Percentiles rank a stretch among this genome's conserved stretches.
Evolutionary conservation across 1,140 invertebrate species (phyloP).

Genomic region (Eumaeus atala): DNA sequence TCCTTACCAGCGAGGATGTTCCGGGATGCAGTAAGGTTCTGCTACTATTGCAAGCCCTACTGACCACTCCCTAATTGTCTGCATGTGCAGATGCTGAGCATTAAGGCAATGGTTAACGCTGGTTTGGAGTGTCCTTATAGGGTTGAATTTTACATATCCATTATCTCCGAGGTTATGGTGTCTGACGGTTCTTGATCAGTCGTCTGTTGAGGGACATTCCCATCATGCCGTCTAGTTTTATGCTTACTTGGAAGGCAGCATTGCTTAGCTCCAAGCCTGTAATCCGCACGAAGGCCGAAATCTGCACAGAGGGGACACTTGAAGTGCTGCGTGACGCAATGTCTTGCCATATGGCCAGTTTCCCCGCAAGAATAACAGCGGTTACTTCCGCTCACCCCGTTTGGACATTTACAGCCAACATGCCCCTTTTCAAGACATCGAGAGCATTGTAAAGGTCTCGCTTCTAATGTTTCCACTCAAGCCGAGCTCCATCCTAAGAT

Average conservation of each 20-base stretch:
- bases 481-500: constrained; percentile 20
- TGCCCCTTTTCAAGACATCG: constrained; percentile 22
- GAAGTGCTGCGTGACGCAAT: constrained; percentile 13
- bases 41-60: constrained; percentile 23
- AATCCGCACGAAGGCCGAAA: constrained; percentile 9
- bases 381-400: constrained; percentile 12
- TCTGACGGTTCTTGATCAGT: neutral
- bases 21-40: constrained; percentile 25
- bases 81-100: constrained; percentile 26
- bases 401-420: constrained; percentile 18
- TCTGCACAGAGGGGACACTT: constrained; percentile 20
- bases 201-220: neutral
- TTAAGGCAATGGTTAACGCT: constrained; percentile 25
- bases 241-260: neutral
- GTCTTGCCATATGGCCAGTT: constrained; percentile 15
- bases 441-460: constrained; percentile 27
- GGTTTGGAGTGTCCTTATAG: constrained; percentile 16
- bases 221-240: neutral
- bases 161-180: constrained; percentile 6
- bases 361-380: constrained; percentile 21
- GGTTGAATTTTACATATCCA: constrained; percentile 12
- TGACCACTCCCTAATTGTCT: constrained; percentile 22
- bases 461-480: constrained; percentile 17
- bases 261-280: constrained; percentile 18
- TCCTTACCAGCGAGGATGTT: constrained; percentile 22